A percentile compares a stretch with the other conserved stretches of the same genome.
Evolutionary conservation across 2,888 invertebrate genomes (phyloP).

Genomic region (Incurvaria masculella): DNA sequence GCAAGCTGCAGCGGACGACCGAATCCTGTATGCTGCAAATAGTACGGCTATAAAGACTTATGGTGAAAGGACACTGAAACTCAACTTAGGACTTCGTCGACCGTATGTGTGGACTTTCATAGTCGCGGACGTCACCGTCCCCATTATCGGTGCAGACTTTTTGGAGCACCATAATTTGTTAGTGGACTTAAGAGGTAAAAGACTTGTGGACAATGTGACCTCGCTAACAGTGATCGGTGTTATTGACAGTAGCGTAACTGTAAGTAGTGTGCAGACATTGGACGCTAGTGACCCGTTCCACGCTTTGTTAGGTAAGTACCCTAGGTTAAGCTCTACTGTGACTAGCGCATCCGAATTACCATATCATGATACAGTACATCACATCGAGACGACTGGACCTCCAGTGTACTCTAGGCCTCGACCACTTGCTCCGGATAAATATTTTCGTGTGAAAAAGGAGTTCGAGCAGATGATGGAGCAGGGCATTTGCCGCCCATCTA

Average conservation of each 20-base stretch:
- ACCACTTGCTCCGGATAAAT: constrained; percentile 24
- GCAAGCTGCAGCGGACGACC: too few relatives aligned
- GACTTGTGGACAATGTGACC: constrained; percentile 6
- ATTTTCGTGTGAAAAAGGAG: constrained; percentile 22
- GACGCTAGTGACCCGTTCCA: not conserved
- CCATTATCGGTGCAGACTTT: constrained; percentile 13
- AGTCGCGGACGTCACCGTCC: constrained; percentile 11
- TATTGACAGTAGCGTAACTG: not conserved
- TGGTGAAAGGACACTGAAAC: constrained; percentile 7
- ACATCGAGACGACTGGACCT: constrained; percentile 25
- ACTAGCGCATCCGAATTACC: not conserved
- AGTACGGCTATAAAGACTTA: constrained; percentile 13
- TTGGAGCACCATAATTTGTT: constrained; percentile 4
- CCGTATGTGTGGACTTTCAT: constrained; percentile 13
- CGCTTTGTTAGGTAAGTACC: not conserved
- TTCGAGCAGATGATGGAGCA: constrained; percentile 24
- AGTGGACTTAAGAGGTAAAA: constrained; percentile 8
- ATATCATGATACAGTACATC: constrained; percentile 17
- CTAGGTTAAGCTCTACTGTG: not conserved
- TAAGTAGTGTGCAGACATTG: not conserved
- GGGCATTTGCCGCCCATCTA: constrained; percentile 32
- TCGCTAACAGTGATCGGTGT: not conserved
- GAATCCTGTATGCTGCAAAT: constrained; percentile 20
- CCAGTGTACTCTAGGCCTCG: constrained; percentile 23
- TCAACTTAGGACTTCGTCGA: constrained; percentile 13